Conservation (phyloP, 2,113 vertebrate species). For the Callionymus lyra region DNA sequence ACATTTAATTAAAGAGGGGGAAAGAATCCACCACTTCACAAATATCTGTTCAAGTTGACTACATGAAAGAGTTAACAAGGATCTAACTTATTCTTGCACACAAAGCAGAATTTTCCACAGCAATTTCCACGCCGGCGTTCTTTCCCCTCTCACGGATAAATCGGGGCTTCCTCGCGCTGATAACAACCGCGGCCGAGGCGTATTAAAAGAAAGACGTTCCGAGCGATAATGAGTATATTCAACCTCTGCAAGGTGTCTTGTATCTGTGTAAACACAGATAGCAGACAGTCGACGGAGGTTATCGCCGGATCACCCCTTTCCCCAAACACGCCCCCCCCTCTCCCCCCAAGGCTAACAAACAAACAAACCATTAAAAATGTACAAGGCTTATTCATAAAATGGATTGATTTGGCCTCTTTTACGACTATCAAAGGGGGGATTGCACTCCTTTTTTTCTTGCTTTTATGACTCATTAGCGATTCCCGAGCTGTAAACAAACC, state of each 20-base stretch:
- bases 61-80: constrained; percentile 58
- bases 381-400: constrained; percentile 67
- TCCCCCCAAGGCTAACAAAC: constrained; percentile 63
- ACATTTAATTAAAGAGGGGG: constrained; percentile 62
- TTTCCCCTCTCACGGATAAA: constrained; percentile 45
- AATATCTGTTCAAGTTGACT: constrained; percentile 57
- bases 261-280: constrained; percentile 64
- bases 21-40: constrained; percentile 47
- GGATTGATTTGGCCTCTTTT: constrained; percentile 63
- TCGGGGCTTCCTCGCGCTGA: constrained; percentile 54
- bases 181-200: constrained; percentile 50
- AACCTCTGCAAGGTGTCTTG: constrained; percentile 54
- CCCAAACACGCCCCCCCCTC: constrained; percentile 43
- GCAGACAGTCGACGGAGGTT: constrained; percentile 60
- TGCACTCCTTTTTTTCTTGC: constrained; percentile 46
- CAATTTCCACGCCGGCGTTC: constrained; percentile 50
- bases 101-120: constrained; percentile 47
- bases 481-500: constrained; percentile 54
- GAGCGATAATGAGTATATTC: constrained; percentile 57
- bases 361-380: constrained; percentile 68
- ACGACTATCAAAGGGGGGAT: constrained; percentile 59
- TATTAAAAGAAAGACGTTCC: constrained; percentile 48
- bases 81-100: constrained; percentile 40
- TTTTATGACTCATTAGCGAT: constrained; percentile 63
- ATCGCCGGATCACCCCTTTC: constrained; percentile 42